These are phyloP conservation scores for Alloplasta piceator DNA, from an alignment of 2,888 invertebrate genomes.

Conservation along the genomic window DNA sequence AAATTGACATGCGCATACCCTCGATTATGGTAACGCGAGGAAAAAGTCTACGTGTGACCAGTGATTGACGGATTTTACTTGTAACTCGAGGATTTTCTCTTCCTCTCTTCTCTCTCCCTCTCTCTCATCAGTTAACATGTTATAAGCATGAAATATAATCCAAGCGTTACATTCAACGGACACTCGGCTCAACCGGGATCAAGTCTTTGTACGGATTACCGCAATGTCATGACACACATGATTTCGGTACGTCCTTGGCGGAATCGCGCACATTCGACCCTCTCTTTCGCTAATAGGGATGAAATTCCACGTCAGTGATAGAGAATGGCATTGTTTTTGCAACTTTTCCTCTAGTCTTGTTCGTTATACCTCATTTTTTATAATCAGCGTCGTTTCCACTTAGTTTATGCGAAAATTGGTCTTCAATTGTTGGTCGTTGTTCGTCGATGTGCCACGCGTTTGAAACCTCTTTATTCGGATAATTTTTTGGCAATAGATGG, in stretches of 20 bases:
- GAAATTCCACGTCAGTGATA: slow-evolving; percentile 11
- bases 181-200: slow-evolving; percentile 80
- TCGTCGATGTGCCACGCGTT: neutral
- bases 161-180: slow-evolving; percentile 64
- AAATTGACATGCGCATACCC: no score
- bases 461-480: neutral
- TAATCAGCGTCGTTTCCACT: no score
- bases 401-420: no score
- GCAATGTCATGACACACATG: slow-evolving; percentile 79
- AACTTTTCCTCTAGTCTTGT: no score
- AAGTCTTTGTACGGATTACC: slow-evolving; percentile 82
- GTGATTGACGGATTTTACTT: slow-evolving; percentile 57
- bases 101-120: slow-evolving; percentile 4
- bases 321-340: neutral
- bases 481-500: neutral
- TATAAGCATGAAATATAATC: slow-evolving; percentile 55
- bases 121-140: neutral
- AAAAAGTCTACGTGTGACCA: neutral
- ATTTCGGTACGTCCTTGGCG: slow-evolving; percentile 61
- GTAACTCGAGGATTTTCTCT: slow-evolving; percentile 27
- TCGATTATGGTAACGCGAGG: no score
- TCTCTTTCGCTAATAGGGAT: slow-evolving; percentile 4
- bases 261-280: slow-evolving; percentile 31
- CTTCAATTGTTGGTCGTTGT: no score
- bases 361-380: no score